Evolutionary conservation across 2,888 invertebrate genomes (phyloP), one percentile per base, ranked within the genome.

Genomic region (Nasonia oneida): DNA sequence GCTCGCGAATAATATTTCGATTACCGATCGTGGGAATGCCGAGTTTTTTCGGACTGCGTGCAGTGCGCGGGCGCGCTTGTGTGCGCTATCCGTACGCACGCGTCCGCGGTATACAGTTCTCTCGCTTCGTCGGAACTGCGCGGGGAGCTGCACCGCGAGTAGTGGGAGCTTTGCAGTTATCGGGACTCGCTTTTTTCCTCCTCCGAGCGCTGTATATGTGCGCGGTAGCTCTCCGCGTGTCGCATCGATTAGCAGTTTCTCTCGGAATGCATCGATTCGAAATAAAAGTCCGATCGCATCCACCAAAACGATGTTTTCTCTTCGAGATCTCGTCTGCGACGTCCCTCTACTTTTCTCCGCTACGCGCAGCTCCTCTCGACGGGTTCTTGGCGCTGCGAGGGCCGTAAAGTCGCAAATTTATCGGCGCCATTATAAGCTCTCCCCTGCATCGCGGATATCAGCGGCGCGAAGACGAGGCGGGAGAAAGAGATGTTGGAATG

Each of bases 11-110:
- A 89, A 89, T 89, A 88, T 88, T 88, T 88, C 88, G 88, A 89
- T 89, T 88, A 88, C 88, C 88, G 87, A 88, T 87, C 89, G 88
- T 89, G 89, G 88, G 89, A 89, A 87, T 87, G 89, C 83, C 86
- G 78, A 86, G 87, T 88, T 89, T 89, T 88, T 89, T 86, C 67
- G 81, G 70, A 37, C 8, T 47, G n/a, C 29, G 29, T 73, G 29
- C 18, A 53, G 18, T 53, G 64, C n/a, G 82, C 75, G 47, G 88
- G 86, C 85, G 85, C 29, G 29, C 29, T 29, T 29, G 1, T 29
- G 29, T 29, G 29, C 29, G 29, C 29, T 29, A 23, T 23, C 29
- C 29, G 29, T 29, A 1, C 29, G 29, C 29, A 29, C 29, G 29
- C 29, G 29, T 29, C 29, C 29, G 29, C 29, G 29, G 29, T 29